A percentile compares a stretch with the other conserved stretches of the same genome.
Evolutionary conservation across 2,113 vertebrate genomes (phyloP).

Genomic region (Isurus oxyrinchus): DNA sequence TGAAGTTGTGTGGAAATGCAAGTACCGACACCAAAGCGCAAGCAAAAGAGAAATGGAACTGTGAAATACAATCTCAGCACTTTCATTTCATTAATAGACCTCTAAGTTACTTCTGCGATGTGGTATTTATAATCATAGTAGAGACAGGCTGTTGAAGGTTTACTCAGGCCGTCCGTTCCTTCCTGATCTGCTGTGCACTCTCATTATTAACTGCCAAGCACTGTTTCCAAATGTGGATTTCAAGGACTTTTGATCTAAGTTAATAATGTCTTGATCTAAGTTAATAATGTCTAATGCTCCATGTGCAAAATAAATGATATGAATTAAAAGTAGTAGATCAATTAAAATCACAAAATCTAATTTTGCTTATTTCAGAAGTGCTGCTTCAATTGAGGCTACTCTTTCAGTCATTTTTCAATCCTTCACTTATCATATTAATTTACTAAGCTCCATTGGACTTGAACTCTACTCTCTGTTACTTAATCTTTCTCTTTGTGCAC

Average conservation of each 20-base stretch:
- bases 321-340: neutral
- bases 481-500: neutral
- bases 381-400: neutral
- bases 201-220: neutral
- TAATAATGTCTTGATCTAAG: neutral
- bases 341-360: neutral
- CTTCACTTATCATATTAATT: neutral
- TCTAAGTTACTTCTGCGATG: neutral
- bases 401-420: neutral
- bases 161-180: neutral
- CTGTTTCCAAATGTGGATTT: neutral
- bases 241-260: neutral
- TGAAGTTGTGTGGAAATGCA: neutral
- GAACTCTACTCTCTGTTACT: neutral
- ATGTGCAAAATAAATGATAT: neutral
- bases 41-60: neutral
- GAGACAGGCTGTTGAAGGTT: neutral
- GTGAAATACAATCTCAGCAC: neutral
- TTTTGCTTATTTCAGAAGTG: neutral
- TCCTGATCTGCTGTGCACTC: neutral
- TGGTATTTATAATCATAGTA: neutral
- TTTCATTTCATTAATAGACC: neutral
- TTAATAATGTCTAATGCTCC: neutral
- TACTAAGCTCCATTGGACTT: neutral
- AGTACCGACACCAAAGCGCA: neutral